Base-by-base conservation (phyloP, 2,797 vertebrate species). In the Eospalax fontanierii region DNA sequence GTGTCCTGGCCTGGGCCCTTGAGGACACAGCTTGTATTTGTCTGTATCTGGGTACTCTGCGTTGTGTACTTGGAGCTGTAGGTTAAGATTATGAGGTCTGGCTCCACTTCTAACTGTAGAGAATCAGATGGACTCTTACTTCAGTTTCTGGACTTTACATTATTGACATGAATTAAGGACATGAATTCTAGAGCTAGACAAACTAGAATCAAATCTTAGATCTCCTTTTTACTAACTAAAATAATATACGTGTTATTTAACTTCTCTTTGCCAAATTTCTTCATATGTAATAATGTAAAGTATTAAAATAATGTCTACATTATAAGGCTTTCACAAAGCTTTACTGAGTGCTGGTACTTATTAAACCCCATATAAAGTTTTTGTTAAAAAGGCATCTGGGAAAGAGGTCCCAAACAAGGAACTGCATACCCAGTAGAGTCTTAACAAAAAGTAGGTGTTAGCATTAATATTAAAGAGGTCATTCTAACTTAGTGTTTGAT, bases 231-330 rank as follows among this genome's bases (percentile, higher is more conserved):
- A 84, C 33, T 86, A 15, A 68, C 14, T n/a, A 15, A n/a, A 35
- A 89, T 73, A 22, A n/a, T 85, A 61, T 54, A 66, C 70, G 94
- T 83, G 28, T 91, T 88, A 85, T 38, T 63, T 81, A 68, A 87
- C 1, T 1, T 81, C 50, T 88, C 59, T 46, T 19, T 22, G 14
- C 15, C 46, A 16, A 15, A 16, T 61, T 83, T 88, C 57, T 88
- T 87, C 46, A 65, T n/a, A 63, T 89, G 21, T 92, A 70, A 93
- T 46, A 65, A 38, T 78, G 19, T 26, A 61, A 9, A 61, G 46
- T 22, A 71, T 63, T 46, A 59, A 50, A 86, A 78, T 35, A 90
- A 76, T 81, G 70, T 12, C 75, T 54, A 50, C 33, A 10, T 89
- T 46, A 81, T 50, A 70, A 86, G 74, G 22, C 38, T 61, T 50